Conservation (phyloP, 2,797 vertebrate genomes). For the Cynopterus sphinx region DNA sequence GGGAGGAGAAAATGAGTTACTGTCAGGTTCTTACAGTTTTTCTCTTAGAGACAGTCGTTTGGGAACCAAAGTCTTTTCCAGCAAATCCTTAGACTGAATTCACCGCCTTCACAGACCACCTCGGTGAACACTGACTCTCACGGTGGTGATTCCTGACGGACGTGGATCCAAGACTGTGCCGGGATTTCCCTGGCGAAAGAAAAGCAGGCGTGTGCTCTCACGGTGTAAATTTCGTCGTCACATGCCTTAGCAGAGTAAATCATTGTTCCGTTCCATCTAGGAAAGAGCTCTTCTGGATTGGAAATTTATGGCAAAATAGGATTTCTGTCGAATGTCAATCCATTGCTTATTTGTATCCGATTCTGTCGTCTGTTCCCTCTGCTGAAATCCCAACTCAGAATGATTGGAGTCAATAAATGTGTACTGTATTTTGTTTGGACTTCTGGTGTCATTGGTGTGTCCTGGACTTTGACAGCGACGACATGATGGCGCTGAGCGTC, state of each 20-base stretch:
- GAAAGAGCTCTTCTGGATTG: slow-evolving; percentile 80
- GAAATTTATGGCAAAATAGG: slow-evolving; percentile 78
- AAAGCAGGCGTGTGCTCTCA: too few species aligned
- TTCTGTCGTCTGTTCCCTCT: slow-evolving; percentile 86
- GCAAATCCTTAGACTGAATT: slow-evolving; percentile 18
- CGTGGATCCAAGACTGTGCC: slow-evolving; percentile 72
- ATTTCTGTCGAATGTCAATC: slow-evolving; percentile 82
- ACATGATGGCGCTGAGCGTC: too few species aligned
- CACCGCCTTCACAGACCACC: neutral
- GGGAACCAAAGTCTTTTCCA: slow-evolving; percentile 55
- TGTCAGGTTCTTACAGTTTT: neutral
- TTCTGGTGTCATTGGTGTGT: slow-evolving; percentile 63
- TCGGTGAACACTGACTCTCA: slow-evolving; percentile 60
- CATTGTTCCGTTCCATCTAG: slow-evolving; percentile 73
- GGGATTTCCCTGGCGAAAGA: slow-evolving; percentile 57
- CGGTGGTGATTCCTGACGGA: slow-evolving; percentile 63
- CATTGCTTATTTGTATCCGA: slow-evolving; percentile 85
- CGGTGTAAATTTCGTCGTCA: slow-evolving; percentile 56
- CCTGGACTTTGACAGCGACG: neutral
- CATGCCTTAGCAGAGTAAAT: slow-evolving; percentile 71
- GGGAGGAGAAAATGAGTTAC: neutral
- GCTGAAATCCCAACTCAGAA: slow-evolving; percentile 85
- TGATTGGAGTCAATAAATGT: slow-evolving; percentile 87
- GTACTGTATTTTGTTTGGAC: slow-evolving; percentile 85
- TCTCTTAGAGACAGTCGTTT: neutral